Conservation (phyloP, 2,888 invertebrate genomes). For the Parnassius glacialis region DNA sequence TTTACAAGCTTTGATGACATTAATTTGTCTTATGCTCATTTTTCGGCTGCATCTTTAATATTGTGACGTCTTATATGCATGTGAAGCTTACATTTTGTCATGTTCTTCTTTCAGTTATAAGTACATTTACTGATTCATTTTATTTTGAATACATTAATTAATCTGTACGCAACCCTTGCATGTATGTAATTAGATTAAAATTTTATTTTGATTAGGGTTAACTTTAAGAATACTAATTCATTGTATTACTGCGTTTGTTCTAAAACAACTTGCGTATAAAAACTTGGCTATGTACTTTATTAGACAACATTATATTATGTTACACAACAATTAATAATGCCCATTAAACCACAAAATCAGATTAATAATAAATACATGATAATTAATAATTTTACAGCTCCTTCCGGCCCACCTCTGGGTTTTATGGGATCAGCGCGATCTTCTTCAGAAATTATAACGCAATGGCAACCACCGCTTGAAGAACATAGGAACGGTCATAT, state of each 20-base stretch:
- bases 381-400: slow-evolving; percentile 82
- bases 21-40: slow-evolving; percentile 5
- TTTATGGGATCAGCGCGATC: slow-evolving; percentile 97
- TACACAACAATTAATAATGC: no score
- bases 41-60: slow-evolving; percentile 13
- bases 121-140: not conserved
- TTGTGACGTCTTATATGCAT: slow-evolving; percentile 21
- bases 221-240: no score
- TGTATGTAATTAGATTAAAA: slow-evolving; percentile 9
- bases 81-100: slow-evolving; percentile 17
- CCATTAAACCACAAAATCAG: no score
- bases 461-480: slow-evolving; percentile 97
- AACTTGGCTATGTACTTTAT: no score
- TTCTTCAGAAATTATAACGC: slow-evolving; percentile 96
- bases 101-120: slow-evolving; percentile 12
- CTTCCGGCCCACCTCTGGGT: slow-evolving; percentile 96
- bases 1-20: slow-evolving; percentile 16
- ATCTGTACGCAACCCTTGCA: slow-evolving; percentile 22
- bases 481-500: slow-evolving; percentile 98
- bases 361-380: no score
- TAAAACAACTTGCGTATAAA: no score
- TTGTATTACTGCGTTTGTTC: no score
- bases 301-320: no score
- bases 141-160: slow-evolving; percentile 11
- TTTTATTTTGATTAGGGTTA: no score